Percentiles rank a stretch among this genome's conserved stretches.
Conservation (phyloP, 1,140 invertebrate species). For the Conopomorpha cramerella region DNA sequence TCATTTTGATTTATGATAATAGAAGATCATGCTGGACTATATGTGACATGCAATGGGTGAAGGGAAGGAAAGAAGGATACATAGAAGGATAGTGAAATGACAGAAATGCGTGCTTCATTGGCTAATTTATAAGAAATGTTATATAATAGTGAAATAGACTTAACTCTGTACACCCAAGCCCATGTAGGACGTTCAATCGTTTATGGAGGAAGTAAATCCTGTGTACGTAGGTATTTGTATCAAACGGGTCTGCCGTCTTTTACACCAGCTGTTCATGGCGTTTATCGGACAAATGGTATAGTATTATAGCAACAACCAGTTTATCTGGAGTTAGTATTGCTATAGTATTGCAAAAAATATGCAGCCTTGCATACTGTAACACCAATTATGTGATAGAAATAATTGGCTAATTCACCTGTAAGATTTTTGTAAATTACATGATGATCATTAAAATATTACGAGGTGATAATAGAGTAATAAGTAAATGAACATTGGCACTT, state of each 20-base stretch:
- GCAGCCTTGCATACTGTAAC: conserved; percentile 38
- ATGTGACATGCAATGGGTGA: too few relatives aligned
- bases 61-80: too few relatives aligned
- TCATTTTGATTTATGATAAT: too few relatives aligned
- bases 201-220: background rate
- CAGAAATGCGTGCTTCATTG: too few relatives aligned
- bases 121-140: too few relatives aligned
- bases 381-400: conserved; percentile 15
- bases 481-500: conserved; percentile 47
- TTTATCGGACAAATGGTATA: conserved; percentile 58
- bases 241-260: conserved; percentile 45
- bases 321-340: conserved; percentile 57
- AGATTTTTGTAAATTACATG: background rate
- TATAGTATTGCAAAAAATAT: conserved; percentile 34
- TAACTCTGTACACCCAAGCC: too few relatives aligned
- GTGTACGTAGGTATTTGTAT: background rate
- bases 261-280: conserved; percentile 51
- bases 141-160: too few relatives aligned
- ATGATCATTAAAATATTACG: background rate
- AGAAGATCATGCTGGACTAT: too few relatives aligned
- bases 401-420: background rate
- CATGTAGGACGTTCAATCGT: too few relatives aligned
- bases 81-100: too few relatives aligned
- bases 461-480: background rate
- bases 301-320: conserved; percentile 51